A percentile compares a stretch with the other conserved stretches of the same genome.
Evolutionary conservation across 2,888 invertebrate genomes (phyloP).

Genomic region (Calameuta filiformis): DNA sequence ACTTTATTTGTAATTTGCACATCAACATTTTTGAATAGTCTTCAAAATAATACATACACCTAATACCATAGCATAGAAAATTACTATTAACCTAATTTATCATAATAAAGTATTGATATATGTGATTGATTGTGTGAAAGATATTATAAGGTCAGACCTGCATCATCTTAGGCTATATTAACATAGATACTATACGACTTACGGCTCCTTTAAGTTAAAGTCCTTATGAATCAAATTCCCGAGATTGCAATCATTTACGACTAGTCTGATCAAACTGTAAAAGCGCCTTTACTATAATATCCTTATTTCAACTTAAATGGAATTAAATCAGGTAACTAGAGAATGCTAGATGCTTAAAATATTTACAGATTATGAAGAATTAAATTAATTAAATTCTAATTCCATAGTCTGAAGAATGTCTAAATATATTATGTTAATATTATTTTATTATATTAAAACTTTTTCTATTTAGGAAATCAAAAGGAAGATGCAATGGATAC

Average conservation of each 20-base stretch:
- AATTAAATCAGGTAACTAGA: background rate
- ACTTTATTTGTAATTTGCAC: background rate
- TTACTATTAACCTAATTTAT: background rate
- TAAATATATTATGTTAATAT: background rate
- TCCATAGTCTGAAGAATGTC: background rate
- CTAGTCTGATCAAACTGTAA: background rate
- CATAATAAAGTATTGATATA: background rate
- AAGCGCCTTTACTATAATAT: background rate
- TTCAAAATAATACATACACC: background rate
- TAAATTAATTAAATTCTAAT: background rate
- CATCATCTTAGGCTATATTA: no score
- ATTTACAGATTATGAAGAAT: background rate
- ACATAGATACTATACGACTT: no score
- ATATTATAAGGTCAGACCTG: no score
- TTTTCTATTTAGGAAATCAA: background rate
- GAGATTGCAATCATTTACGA: background rate
- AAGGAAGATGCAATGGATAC: constrained; percentile 16
- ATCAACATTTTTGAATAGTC: background rate
- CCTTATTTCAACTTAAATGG: background rate
- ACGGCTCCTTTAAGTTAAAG: background rate
- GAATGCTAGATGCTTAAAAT: background rate
- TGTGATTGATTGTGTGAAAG: background rate
- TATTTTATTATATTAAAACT: background rate
- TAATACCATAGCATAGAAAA: background rate
- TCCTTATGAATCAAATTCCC: background rate